Evolutionary conservation across 2,113 vertebrate genomes (phyloP).

Genomic region (Rynchops niger): DNA sequence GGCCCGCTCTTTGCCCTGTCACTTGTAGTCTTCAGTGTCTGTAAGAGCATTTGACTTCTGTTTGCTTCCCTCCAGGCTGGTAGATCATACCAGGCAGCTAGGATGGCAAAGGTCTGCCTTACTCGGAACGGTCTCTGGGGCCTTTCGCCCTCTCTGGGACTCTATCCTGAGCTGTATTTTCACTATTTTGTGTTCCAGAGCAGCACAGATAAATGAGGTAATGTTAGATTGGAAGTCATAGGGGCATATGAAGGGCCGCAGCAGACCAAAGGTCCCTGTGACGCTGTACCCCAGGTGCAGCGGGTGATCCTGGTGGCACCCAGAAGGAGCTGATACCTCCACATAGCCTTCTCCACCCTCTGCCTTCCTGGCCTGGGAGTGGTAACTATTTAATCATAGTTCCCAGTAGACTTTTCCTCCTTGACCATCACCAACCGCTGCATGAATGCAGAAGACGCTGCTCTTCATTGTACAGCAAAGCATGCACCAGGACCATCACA

Average conservation of each 20-base stretch:
- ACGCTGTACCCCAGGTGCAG: neutral
- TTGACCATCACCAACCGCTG: neutral
- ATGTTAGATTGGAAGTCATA: neutral
- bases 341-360: neutral
- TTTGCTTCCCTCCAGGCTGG: neutral
- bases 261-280: neutral
- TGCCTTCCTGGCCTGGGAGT: neutral
- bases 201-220: neutral
- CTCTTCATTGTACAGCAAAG: neutral
- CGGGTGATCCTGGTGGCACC: neutral
- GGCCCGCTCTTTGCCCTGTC: neutral
- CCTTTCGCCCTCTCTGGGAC: neutral
- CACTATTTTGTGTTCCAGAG: neutral
- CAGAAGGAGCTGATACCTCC: neutral
- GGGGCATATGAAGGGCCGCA: neutral
- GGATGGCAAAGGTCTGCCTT: neutral
- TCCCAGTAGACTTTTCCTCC: neutral
- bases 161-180: neutral
- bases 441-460: neutral
- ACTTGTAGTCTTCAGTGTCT: neutral
- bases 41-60: neutral
- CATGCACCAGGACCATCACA: neutral
- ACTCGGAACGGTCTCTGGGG: neutral
- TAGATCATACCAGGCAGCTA: neutral
- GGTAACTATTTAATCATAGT: neutral